These are phyloP conservation scores for Eupithecia centaureata DNA, from an alignment of 2,888 invertebrate species.

Conservation along the genomic window DNA sequence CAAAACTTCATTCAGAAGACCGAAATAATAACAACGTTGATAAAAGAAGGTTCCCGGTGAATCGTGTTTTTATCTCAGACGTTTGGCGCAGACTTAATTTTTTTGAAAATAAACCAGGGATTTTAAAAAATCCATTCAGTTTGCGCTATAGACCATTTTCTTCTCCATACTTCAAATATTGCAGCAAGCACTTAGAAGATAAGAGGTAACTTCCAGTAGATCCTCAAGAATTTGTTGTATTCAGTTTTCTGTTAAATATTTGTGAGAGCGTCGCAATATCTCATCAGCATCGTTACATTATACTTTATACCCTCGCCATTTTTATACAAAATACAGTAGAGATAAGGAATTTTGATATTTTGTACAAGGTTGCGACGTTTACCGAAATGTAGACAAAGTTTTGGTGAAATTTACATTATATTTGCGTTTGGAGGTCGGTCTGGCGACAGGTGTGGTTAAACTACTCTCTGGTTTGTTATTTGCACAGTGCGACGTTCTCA, in stretches of 20 bases:
- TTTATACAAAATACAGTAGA: conserved; percentile 10
- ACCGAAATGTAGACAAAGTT: conserved; percentile 9
- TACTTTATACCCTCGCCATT: conserved; percentile 6
- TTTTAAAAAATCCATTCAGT: neutral
- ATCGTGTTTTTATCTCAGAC: neutral
- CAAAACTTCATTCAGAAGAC: neutral
- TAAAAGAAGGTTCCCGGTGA: neutral
- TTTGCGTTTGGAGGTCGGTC: conserved; percentile 1
- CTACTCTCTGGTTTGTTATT: conserved; percentile 2
- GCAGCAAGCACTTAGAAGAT: neutral
- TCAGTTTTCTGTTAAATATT: conserved; percentile 13
- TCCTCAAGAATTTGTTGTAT: neutral
- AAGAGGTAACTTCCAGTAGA: conserved; percentile 2
- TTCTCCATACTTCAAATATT: neutral
- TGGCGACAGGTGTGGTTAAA: conserved; percentile 7
- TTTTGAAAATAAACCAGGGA: neutral
- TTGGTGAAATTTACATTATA: conserved; percentile 6
- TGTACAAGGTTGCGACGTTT: conserved; percentile 9
- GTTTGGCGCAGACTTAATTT: neutral
- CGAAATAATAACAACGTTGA: neutral
- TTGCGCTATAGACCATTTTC: neutral
- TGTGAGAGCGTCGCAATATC: neutral
- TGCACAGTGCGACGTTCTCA: too few relatives aligned
- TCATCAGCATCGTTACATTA: conserved; percentile 1
- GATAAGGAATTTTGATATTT: conserved; percentile 10